Evolutionary conservation across 2,888 invertebrate genomes (phyloP).

Genomic region (Drosophila paramelanica): DNA sequence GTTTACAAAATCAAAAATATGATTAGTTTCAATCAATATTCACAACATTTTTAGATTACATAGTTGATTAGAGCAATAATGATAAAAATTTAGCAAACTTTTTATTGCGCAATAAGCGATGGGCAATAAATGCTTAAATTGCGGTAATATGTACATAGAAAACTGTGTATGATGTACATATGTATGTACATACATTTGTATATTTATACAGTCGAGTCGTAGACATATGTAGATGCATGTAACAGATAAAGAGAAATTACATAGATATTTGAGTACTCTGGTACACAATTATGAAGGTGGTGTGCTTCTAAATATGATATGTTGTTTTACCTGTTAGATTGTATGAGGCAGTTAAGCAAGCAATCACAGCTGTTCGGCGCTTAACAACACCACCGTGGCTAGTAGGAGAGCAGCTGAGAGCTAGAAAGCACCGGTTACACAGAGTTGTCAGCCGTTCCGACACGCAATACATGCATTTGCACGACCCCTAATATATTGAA

Average conservation of each 20-base stretch:
- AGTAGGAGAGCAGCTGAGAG: slow-evolving; percentile 25
- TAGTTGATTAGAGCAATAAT: slow-evolving; percentile 59
- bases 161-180: slow-evolving; percentile 9
- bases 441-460: slow-evolving; percentile 49
- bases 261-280: background rate
- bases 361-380: slow-evolving; percentile 55
- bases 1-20: slow-evolving; percentile 41
- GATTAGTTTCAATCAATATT: slow-evolving; percentile 29
- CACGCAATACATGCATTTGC: background rate
- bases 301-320: slow-evolving; percentile 33
- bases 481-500: background rate
- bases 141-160: slow-evolving; percentile 25
- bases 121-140: slow-evolving; percentile 13
- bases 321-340: slow-evolving; percentile 29
- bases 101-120: slow-evolving; percentile 39
- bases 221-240: background rate
- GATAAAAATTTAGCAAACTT: slow-evolving; percentile 57
- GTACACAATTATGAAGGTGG: slow-evolving; percentile 21
- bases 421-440: background rate
- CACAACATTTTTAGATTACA: slow-evolving; percentile 27
- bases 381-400: slow-evolving; percentile 58
- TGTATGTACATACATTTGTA: background rate
- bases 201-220: too few relatives aligned
- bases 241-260: background rate
- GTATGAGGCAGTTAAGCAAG: slow-evolving; percentile 35